Percentiles rank a stretch among this genome's conserved stretches.
phyloP scores from a whole-genome alignment of 1,140 invertebrate genomes.

The Drosophila nasuta region DNA sequence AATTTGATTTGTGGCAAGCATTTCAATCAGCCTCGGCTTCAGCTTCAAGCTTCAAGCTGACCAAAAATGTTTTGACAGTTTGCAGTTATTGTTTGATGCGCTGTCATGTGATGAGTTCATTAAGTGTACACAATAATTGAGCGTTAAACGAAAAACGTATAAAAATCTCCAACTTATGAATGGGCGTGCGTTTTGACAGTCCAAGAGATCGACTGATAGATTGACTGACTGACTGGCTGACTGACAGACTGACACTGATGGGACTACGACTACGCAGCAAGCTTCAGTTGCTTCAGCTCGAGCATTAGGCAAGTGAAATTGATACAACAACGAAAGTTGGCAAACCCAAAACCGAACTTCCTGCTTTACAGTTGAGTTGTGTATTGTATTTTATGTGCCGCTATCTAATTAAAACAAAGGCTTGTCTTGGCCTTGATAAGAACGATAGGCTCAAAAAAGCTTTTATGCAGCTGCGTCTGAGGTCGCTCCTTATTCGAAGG shows the following conservation, averaged over 20 bases:
- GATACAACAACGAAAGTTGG: conserved; percentile 69
- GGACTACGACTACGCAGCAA: conserved; percentile 57
- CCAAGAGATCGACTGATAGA: conserved; percentile 16
- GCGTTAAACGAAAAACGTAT: conserved; percentile 63
- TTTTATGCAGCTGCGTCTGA: conserved; percentile 39
- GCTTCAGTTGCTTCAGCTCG: conserved; percentile 10
- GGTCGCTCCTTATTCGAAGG: conserved; percentile 55
- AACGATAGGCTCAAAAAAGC: conserved; percentile 39
- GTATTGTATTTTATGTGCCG: conserved; percentile 74
- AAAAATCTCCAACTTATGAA: conserved; percentile 57
- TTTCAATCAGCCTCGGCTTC: conserved; percentile 27
- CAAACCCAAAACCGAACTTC: conserved; percentile 58
- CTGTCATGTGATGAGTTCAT: conserved; percentile 82
- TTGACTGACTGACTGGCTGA: conserved; percentile 54
- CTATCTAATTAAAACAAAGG: conserved; percentile 76
- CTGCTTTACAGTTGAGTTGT: conserved; percentile 55
- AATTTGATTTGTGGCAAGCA: conserved; percentile 64
- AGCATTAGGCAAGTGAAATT: conserved; percentile 67
- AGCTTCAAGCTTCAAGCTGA: conserved; percentile 12
- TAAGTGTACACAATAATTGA: conserved; percentile 80
- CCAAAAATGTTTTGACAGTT: conserved; percentile 77
- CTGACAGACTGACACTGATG: conserved; percentile 27
- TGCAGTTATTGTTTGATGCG: conserved; percentile 80
- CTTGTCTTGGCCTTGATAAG: conserved; percentile 73
- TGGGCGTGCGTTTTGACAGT: conserved; percentile 77